Base-by-base conservation (phyloP, 2,888 invertebrate species). In the Rutpela maculata region DNA sequence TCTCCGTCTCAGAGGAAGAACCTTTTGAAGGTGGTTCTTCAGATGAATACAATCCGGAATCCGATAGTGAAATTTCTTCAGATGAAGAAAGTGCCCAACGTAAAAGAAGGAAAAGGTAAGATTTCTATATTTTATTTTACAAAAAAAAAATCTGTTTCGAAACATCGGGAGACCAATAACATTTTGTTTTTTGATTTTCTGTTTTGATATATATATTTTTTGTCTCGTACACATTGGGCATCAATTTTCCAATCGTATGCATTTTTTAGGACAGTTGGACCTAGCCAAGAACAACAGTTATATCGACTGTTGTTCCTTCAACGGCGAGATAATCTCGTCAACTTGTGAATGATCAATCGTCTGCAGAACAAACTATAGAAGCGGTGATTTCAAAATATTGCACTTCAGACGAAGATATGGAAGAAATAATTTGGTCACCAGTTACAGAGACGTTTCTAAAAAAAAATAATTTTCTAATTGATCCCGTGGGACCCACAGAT, bases 331-430 rank as follows among this genome's bases (percentile, higher is more conserved):
- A 65, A 63, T 55, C 55, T 63, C 56, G 17, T 65, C 63, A 55
- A 62, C 63, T n/a, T 17, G 17, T 55, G 56, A 72, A 55, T 63
- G 17, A 31, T 5, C n/a, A 69, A 22, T 69, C 56, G 0, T 69
- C 69, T 17, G 57, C 65, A 72, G 65, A 72, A 72, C 56, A 72
- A 55, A 31, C 72, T 56, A 55, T 72, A 63, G 72, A 72, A 17
- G 72, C 72, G 26, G 63, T 72, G 18, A 65, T 72, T 72, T 17
- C 35, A 12, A 72, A 65, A 72, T 72, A 72, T 72, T 72, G 72
- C 72, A 63, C 63, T 17, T 26, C 65, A 26, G 63, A 71, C 60
- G 70, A 59, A 70, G 38, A 56, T 57, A 22, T 43, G 18, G 50
- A 70, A 60, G 70, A 38, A 19, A n/a, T 26, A 26, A 71, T 26